Percentiles rank a stretch among this genome's conserved stretches.
These are phyloP conservation scores for Hypothenemus hampei DNA, from an alignment of 1,140 invertebrate genomes.

Conservation along the genomic window DNA sequence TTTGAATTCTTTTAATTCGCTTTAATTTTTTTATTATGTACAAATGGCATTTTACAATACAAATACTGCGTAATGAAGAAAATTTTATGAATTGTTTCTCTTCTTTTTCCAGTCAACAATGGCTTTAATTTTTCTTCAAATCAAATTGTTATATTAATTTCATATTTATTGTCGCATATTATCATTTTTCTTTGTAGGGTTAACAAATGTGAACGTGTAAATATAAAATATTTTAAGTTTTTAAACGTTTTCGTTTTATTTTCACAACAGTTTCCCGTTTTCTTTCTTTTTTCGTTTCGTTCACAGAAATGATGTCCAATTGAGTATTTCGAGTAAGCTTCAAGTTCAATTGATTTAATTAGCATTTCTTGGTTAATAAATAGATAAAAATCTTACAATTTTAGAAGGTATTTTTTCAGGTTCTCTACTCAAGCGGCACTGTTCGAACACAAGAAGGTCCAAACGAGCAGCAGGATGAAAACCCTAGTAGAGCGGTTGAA, in stretches of 20 bases:
- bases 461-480: conserved; percentile 44
- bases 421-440: conserved; percentile 49
- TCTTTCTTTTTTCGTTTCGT: neutral
- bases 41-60: too few relatives aligned
- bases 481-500: conserved; percentile 53
- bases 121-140: too few relatives aligned
- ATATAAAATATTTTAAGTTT: conserved; percentile 32
- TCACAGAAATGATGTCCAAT: neutral
- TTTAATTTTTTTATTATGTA: too few relatives aligned
- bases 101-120: too few relatives aligned
- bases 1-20: too few relatives aligned
- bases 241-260: conserved; percentile 32
- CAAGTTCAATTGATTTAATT: too few relatives aligned
- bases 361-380: too few relatives aligned
- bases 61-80: too few relatives aligned
- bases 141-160: neutral
- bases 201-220: conserved; percentile 22
- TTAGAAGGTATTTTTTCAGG: conserved; percentile 35
- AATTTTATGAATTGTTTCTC: too few relatives aligned
- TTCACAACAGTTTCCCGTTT: conserved; percentile 10
- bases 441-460: conserved; percentile 50
- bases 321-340: too few relatives aligned
- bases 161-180: neutral
- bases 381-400: too few relatives aligned
- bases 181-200: neutral